Base-by-base conservation (phyloP, 1,140 invertebrate genomes). In the Drosophila bifasciata region DNA sequence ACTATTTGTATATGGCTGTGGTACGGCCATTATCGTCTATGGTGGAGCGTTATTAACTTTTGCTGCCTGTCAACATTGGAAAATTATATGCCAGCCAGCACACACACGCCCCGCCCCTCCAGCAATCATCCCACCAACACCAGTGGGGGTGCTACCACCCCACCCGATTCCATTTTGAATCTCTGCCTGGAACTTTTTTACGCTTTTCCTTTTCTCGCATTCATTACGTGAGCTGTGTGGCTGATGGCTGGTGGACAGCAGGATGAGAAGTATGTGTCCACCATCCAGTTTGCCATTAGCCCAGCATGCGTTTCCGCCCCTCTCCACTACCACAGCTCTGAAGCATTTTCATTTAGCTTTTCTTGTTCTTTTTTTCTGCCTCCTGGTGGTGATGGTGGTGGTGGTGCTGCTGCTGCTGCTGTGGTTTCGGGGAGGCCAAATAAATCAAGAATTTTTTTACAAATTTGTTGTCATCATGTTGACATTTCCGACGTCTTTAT, bases 401-500 rank as follows among this genome's bases (percentile, higher is more conserved):
- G 39, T 59, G 11, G 1, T 36, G 32, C 3, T 49, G 28, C 16
- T 49, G 32, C 16, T 74, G 69, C 48, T 50, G 49, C 72, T 84
- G 63, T 49, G 57, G 59, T 74, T 79, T 69, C 52, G 13, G 40
- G 61, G 64, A 3, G 61, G 64, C 49, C 55, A 86, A 79, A 88
- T 88, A 88, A 88, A 88, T 88, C 83, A 88, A 88, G 83, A 64
- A 88, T 88, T 88, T 85, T 21, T 88, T 88, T 88, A 88, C 83
- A 88, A 88, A 88, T 88, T 68, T 88, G 83, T 88, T 88, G 83
- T 88, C 83, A 88, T 88, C 83, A 88, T 81, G 83, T 88, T 83
- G 83, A 88, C 81, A 86, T 86, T 86, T 86, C 81, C 81, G 81
- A 86, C 84, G 76, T 88, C 83, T 88, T 88, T 88, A 88, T 88